These are phyloP conservation scores for Rhizoglyphus robini DNA, from an alignment of 1,140 invertebrate genomes.

Conservation along the genomic window DNA sequence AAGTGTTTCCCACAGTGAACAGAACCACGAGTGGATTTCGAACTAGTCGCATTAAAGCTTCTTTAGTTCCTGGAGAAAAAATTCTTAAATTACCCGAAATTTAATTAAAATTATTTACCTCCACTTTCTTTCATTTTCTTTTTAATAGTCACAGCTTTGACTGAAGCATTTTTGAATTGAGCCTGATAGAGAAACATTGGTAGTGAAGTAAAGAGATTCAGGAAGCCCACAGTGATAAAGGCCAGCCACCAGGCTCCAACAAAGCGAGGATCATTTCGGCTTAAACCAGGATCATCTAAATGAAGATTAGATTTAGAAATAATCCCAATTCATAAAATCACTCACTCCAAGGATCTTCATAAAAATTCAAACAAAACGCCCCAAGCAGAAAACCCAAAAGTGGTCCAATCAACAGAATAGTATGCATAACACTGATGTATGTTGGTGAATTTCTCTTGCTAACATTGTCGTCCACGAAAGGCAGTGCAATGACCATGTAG, in stretches of 20 bases:
- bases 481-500: conserved; percentile 28
- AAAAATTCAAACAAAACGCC: neutral
- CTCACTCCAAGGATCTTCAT: neutral
- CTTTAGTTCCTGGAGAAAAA: no score
- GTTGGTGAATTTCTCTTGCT: neutral
- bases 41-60: neutral
- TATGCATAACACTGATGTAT: neutral
- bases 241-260: neutral
- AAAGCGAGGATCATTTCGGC: no score
- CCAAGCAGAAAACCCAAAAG: neutral
- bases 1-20: neutral
- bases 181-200: neutral
- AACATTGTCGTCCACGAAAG: no score
- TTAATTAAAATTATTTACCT: no score
- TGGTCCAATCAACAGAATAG: no score
- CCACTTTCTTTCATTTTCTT: neutral
- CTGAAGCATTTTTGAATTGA: neutral
- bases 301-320: neutral
- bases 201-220: neutral
- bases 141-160: neutral
- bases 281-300: neutral
- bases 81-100: no score
- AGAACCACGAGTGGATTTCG: neutral
- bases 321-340: neutral
- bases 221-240: neutral